phyloP scores from a whole-genome alignment of 2,888 invertebrate genomes.

The Melinaea marsaeus region DNA sequence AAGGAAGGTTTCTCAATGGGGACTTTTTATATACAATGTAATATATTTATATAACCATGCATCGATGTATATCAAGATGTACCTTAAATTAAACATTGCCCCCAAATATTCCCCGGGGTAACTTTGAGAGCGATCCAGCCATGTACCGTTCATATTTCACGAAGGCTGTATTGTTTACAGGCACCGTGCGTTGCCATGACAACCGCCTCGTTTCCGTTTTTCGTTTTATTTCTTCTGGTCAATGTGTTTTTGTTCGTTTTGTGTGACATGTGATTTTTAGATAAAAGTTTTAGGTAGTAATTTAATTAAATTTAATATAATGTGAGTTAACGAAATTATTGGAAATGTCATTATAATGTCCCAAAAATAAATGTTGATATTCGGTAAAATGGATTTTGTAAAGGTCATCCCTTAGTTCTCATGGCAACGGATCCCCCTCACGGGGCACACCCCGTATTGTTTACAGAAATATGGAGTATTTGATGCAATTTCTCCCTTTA shows the following conservation, averaged over 20 bases:
- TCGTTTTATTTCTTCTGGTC: not conserved
- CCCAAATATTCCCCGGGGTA: slow-evolving; percentile 14
- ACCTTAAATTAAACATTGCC: slow-evolving; percentile 12
- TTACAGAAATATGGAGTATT: slow-evolving; percentile 19
- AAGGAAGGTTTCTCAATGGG: no score
- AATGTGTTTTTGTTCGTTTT: not conserved
- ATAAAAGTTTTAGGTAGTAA: no score
- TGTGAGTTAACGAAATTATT: no score
- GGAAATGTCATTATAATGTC: no score
- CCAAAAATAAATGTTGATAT: no score
- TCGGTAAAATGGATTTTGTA: slow-evolving; percentile 23
- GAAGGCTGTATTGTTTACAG: slow-evolving; percentile 31
- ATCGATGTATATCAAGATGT: not conserved
- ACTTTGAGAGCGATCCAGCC: slow-evolving; percentile 9
- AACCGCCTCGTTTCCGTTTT: slow-evolving; percentile 29
- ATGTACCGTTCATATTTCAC: slow-evolving; percentile 22
- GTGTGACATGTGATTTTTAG: not conserved
- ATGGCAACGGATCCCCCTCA: slow-evolving; percentile 44
- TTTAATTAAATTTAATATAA: not conserved
- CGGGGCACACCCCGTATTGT: slow-evolving; percentile 8
- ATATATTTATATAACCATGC: not conserved
- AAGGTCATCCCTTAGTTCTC: slow-evolving; percentile 44
- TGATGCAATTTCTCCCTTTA: slow-evolving; percentile 25
- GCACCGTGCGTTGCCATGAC: slow-evolving; percentile 34
- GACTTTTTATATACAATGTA: not conserved